phyloP scores from a whole-genome alignment of 2,888 invertebrate species.

The Lordiphosa fenestrarum region DNA sequence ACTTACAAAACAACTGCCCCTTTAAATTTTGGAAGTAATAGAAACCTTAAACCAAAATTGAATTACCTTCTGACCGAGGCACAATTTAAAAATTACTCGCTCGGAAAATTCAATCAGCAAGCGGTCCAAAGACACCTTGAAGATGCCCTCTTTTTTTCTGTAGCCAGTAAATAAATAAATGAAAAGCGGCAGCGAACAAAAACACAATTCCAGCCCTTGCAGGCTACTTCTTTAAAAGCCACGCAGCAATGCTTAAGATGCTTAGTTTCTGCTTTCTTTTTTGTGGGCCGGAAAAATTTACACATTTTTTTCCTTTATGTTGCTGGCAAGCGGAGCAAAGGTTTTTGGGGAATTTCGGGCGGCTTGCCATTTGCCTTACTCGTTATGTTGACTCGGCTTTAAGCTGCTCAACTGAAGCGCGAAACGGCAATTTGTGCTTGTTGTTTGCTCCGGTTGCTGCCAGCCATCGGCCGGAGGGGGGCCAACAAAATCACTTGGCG shows the following conservation, averaged over 20 bases:
- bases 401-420: slow-evolving; percentile 74
- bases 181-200: slow-evolving; percentile 49
- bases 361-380: slow-evolving; percentile 14
- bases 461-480: background rate
- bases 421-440: slow-evolving; percentile 66
- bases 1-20: too few relatives aligned
- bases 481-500: slow-evolving; percentile 46
- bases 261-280: slow-evolving; percentile 35
- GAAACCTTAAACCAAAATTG: slow-evolving; percentile 63
- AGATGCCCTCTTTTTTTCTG: slow-evolving; percentile 26
- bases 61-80: slow-evolving; percentile 68
- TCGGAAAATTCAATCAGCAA: slow-evolving; percentile 73
- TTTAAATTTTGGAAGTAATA: too few relatives aligned
- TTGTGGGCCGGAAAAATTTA: slow-evolving; percentile 36
- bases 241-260: slow-evolving; percentile 60
- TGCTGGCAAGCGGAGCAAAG: slow-evolving; percentile 8
- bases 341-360: slow-evolving; percentile 53
- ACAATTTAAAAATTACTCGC: slow-evolving; percentile 75
- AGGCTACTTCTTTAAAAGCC: slow-evolving; percentile 53
- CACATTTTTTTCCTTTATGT: slow-evolving; percentile 18
- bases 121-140: slow-evolving; percentile 43
- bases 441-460: slow-evolving; percentile 41
- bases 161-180: slow-evolving; percentile 62
- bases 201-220: slow-evolving; percentile 47
- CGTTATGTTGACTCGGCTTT: slow-evolving; percentile 64